phyloP scores from a whole-genome alignment of 2,888 invertebrate species.

The Pachydiplax longipennis region DNA sequence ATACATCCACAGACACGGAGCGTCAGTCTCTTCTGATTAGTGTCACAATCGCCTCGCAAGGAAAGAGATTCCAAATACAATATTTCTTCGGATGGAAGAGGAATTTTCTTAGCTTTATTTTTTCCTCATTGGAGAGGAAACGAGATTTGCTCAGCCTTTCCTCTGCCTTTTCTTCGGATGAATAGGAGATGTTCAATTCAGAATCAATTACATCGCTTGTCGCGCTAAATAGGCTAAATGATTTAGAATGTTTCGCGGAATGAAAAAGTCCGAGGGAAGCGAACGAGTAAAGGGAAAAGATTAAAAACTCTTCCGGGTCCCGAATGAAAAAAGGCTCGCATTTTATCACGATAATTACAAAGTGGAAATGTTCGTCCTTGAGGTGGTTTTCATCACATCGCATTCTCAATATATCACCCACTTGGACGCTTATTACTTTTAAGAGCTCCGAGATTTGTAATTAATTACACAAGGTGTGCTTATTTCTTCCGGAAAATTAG shows the following conservation, averaged over 20 bases:
- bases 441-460: too few relatives aligned
- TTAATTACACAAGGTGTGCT: too few relatives aligned
- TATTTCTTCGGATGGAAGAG: too few relatives aligned
- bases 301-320: neutral
- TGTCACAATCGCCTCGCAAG: neutral
- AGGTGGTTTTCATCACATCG: too few relatives aligned
- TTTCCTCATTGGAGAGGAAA: neutral
- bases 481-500: too few relatives aligned
- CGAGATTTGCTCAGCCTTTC: neutral
- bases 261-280: neutral
- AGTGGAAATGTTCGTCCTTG: too few relatives aligned
- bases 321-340: neutral
- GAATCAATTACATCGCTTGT: neutral
- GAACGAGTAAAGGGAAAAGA: neutral
- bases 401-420: too few relatives aligned
- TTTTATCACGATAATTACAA: neutral
- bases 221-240: neutral
- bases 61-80: neutral
- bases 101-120: neutral
- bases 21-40: constrained; percentile 1
- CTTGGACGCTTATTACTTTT: too few relatives aligned
- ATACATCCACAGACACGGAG: neutral
- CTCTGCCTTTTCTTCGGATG: neutral
- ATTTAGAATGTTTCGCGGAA: neutral
- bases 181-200: neutral